phyloP scores from a whole-genome alignment of 1,140 invertebrate species.

The Heliconius himera region DNA sequence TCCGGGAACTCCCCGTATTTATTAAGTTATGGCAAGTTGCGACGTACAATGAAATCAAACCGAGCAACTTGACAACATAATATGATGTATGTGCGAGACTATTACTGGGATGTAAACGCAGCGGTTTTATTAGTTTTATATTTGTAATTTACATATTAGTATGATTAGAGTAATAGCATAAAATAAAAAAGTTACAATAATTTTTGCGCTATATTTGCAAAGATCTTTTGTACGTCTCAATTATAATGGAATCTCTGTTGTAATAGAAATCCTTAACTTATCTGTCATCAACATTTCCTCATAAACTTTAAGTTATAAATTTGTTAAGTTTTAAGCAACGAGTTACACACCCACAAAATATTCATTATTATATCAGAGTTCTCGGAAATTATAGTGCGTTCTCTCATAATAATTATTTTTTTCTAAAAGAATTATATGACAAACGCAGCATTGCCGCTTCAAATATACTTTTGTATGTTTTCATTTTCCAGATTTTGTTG shows the following conservation, averaged over 20 bases:
- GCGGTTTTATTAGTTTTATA: background rate
- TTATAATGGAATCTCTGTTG: too few relatives aligned
- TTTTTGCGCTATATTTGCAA: too few relatives aligned
- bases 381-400: too few relatives aligned
- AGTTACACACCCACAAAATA: background rate
- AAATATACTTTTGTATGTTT: constrained; percentile 26
- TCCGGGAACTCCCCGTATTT: constrained; percentile 47
- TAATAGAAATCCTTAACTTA: too few relatives aligned
- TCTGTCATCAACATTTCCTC: background rate
- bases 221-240: too few relatives aligned
- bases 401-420: too few relatives aligned
- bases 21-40: constrained; percentile 57
- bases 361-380: background rate
- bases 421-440: background rate
- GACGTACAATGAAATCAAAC: constrained; percentile 53
- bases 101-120: background rate
- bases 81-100: constrained; percentile 23
- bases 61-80: constrained; percentile 39
- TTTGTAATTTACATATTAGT: background rate
- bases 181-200: too few relatives aligned
- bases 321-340: background rate
- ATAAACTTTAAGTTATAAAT: background rate
- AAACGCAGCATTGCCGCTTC: background rate
- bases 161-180: background rate
- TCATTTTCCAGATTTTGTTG: constrained; percentile 19